phyloP scores from a whole-genome alignment of 1,140 invertebrate genomes.

The Venustaconcha ellipsiformis region DNA sequence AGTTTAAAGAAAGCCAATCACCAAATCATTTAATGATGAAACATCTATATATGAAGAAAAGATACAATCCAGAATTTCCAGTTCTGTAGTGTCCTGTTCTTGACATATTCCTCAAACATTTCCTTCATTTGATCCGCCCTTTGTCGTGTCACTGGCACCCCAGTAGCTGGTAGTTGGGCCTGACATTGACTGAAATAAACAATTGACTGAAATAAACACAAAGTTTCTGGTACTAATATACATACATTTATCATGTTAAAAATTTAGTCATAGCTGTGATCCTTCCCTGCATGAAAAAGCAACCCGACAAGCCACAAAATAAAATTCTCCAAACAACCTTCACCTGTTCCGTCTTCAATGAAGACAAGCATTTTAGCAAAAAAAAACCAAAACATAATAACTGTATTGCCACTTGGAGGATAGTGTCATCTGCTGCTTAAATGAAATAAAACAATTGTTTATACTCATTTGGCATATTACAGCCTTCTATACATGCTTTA shows the following conservation, averaged over 20 bases:
- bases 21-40: not conserved
- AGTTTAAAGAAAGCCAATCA: not conserved
- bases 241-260: not conserved
- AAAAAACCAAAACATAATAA: too few relatives aligned
- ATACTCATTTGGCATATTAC: too few relatives aligned
- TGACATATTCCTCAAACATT: constrained; percentile 94
- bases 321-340: not conserved
- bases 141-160: constrained; percentile 88
- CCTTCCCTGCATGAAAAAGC: not conserved
- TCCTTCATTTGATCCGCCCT: constrained; percentile 93
- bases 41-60: constrained; percentile 40
- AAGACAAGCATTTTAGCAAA: too few relatives aligned
- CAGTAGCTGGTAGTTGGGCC: constrained; percentile 93
- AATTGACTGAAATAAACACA: constrained; percentile 67
- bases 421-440: too few relatives aligned
- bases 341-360: not conserved
- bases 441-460: too few relatives aligned
- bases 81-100: constrained; percentile 85
- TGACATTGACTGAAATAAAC: constrained; percentile 76
- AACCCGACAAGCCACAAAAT: not conserved
- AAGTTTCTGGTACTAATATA: not conserved
- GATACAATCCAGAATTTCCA: constrained; percentile 99
- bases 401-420: too few relatives aligned
- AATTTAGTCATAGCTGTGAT: too few relatives aligned
- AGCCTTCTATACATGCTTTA: too few relatives aligned